Evolutionary conservation across 64 coral and sea anemone species (phyloP).

Genomic region (Dendronephthya gigantea): DNA sequence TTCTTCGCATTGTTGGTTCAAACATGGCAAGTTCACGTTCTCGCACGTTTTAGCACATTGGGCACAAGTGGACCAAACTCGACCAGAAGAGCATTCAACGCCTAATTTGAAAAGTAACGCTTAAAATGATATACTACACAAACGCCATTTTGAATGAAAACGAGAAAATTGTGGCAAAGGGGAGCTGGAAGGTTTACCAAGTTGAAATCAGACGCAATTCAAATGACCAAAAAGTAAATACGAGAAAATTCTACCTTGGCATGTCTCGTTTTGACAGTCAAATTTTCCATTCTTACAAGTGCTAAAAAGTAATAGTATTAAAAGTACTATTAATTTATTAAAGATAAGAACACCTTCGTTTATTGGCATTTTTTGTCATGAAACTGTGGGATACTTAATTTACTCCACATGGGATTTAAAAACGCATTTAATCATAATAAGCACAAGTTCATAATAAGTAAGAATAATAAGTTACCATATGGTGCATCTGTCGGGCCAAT

Average conservation of each 20-base stretch:
- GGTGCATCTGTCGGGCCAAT: conserved; percentile 47
- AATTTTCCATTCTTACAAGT: conserved; percentile 47
- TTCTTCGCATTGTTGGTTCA: not conserved
- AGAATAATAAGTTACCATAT: conserved; percentile 45
- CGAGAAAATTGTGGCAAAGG: too few relatives aligned
- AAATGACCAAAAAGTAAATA: too few relatives aligned
- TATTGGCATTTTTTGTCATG: too few relatives aligned
- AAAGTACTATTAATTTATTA: not conserved
- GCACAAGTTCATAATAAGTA: too few relatives aligned
- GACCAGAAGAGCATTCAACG: not conserved
- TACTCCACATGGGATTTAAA: too few relatives aligned
- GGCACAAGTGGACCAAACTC: not conserved
- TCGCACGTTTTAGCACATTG: conserved; percentile 4
- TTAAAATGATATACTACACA: too few relatives aligned
- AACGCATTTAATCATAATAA: too few relatives aligned
- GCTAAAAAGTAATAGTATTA: conserved; percentile 29
- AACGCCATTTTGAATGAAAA: too few relatives aligned
- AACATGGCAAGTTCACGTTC: not conserved
- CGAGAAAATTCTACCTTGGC: conserved; percentile 33
- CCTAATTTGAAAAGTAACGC: not conserved
- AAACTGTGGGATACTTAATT: too few relatives aligned
- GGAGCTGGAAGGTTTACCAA: too few relatives aligned
- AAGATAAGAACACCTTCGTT: not conserved
- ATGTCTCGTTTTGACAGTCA: conserved; percentile 47
- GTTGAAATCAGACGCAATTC: too few relatives aligned